Percentiles rank a stretch among this genome's conserved stretches.
phyloP scores from a whole-genome alignment of 2,797 vertebrate genomes.

The Prunella strophiata region DNA sequence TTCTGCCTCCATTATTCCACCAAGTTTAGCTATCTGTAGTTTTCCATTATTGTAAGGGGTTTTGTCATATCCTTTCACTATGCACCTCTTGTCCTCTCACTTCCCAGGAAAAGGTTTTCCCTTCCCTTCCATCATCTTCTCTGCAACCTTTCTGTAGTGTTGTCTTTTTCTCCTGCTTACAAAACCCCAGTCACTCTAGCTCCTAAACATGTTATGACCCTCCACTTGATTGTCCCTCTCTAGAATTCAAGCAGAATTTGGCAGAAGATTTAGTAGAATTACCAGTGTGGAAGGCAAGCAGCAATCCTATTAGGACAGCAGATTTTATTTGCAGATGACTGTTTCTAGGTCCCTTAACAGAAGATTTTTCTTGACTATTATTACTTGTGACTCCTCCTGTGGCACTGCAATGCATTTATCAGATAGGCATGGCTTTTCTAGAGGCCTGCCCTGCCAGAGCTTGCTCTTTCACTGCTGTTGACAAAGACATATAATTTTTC shows the following conservation, averaged over 20 bases:
- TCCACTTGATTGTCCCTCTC: background rate
- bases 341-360: background rate
- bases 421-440: background rate
- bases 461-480: background rate
- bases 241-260: background rate
- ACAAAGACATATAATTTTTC: background rate
- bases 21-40: background rate
- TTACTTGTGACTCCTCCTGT: background rate
- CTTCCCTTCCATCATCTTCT: background rate
- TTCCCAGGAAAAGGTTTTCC: background rate
- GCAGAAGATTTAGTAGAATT: background rate
- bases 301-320: background rate
- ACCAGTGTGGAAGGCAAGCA: background rate
- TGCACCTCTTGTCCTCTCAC: background rate
- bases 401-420: background rate
- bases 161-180: background rate
- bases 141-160: background rate
- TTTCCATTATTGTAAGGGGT: background rate
- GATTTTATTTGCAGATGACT: background rate
- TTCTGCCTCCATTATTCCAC: background rate
- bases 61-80: background rate
- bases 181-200: background rate
- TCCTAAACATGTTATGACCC: background rate
- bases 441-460: background rate
- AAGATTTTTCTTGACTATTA: background rate